Evolutionary conservation across 2,888 invertebrate species (phyloP).

Genomic region (Conus canariensis): DNA sequence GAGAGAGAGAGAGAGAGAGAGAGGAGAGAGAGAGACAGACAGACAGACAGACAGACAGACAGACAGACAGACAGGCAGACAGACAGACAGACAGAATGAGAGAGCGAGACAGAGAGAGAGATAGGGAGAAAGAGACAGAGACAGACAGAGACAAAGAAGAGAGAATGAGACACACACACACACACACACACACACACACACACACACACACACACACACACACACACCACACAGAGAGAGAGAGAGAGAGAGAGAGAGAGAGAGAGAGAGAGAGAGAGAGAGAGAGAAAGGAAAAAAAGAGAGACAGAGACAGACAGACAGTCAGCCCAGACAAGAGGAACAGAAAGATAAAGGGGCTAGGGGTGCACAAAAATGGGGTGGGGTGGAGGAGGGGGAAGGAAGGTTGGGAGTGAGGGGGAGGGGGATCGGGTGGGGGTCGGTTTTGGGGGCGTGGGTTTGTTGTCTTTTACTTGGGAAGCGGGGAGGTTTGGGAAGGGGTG

Average conservation of each 20-base stretch:
- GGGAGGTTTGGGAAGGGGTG: background rate
- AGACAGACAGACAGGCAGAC: background rate
- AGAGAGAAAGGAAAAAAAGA: background rate
- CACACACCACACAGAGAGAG: background rate
- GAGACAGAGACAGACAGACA: background rate
- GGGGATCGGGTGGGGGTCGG: too few species aligned
- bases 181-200: too few species aligned
- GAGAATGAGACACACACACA: too few species aligned
- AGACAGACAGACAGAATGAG: background rate
- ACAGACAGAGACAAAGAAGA: too few species aligned
- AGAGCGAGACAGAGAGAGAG: too few species aligned
- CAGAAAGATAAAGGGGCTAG: background rate
- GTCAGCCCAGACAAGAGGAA: background rate
- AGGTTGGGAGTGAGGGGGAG: too few species aligned
- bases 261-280: background rate
- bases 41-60: background rate
- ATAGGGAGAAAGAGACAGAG: too few species aligned
- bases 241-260: background rate
- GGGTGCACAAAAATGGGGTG: too few species aligned
- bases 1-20: background rate
- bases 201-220: background rate
- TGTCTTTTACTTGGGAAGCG: too few species aligned
- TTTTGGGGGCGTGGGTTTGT: too few species aligned
- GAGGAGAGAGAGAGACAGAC: background rate
- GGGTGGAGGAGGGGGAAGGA: too few species aligned